Conservation (phyloP, 2,797 vertebrate genomes). For the Lophotriccus pileatus region DNA sequence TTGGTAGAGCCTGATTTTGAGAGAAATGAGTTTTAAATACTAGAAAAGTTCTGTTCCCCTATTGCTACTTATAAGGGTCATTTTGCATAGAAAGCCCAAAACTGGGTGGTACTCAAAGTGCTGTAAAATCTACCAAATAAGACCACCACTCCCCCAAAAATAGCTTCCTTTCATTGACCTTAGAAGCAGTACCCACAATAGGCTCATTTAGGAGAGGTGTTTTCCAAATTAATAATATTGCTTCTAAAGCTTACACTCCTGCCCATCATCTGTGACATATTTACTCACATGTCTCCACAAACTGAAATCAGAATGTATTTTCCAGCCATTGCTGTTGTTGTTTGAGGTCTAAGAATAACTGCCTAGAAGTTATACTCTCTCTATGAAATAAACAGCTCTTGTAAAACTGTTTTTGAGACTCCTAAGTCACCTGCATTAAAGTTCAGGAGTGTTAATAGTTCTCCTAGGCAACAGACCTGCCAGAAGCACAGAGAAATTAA, state of each 20-base stretch:
- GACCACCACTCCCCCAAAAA: not conserved
- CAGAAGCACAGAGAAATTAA: conserved; percentile 43
- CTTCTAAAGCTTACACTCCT: not conserved
- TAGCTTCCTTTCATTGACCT: not conserved
- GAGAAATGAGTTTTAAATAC: not conserved
- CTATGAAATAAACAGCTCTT: not conserved
- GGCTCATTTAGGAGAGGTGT: not conserved
- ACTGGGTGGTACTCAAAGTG: not conserved
- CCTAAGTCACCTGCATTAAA: conserved; percentile 17
- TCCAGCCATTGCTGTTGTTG: not conserved
- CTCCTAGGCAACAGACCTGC: conserved; percentile 28
- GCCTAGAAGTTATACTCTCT: not conserved
- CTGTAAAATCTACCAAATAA: not conserved
- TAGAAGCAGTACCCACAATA: not conserved
- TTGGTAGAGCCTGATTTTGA: not conserved
- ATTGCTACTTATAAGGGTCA: not conserved
- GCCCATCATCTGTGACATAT: not conserved
- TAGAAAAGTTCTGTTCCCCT: not conserved
- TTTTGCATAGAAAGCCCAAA: not conserved
- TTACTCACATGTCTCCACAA: not conserved
- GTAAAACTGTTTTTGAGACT: not conserved
- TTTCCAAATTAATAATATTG: not conserved
- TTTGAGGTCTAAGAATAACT: not conserved
- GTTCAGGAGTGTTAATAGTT: conserved; percentile 42
- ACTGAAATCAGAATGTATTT: not conserved